These are phyloP conservation scores for Eupithecia subfuscata DNA, from an alignment of 2,888 invertebrate genomes.

Conservation along the genomic window DNA sequence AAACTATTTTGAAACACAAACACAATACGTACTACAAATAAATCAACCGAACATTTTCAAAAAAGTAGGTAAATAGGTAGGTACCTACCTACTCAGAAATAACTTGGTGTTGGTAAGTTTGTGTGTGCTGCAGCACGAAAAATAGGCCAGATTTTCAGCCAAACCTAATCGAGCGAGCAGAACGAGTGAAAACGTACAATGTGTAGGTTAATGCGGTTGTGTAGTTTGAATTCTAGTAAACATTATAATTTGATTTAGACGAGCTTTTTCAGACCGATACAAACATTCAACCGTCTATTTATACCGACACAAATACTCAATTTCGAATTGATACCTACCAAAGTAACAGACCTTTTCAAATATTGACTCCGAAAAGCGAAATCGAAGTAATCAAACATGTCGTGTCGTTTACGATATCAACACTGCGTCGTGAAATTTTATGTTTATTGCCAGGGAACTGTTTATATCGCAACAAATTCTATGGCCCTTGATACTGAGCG, in stretches of 20 bases:
- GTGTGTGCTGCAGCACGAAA: too few relatives aligned
- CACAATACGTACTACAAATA: too few relatives aligned
- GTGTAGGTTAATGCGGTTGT: too few relatives aligned
- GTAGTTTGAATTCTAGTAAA: too few relatives aligned
- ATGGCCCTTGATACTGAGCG: slow-evolving; percentile 11
- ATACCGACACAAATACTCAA: slow-evolving; percentile 3
- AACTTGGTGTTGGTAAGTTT: too few relatives aligned
- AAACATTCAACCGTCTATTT: slow-evolving; percentile 1
- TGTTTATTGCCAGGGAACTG: slow-evolving; percentile 11
- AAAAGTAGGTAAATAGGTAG: too few relatives aligned
- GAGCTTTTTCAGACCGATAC: background rate
- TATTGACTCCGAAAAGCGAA: slow-evolving; percentile 22
- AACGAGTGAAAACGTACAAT: too few relatives aligned
- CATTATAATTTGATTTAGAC: background rate
- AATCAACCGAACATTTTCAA: too few relatives aligned
- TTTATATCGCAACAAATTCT: slow-evolving; percentile 16
- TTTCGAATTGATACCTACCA: slow-evolving; percentile 12
- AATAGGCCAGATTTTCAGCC: too few relatives aligned
- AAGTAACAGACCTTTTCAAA: slow-evolving; percentile 23
- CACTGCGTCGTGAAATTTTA: slow-evolving; percentile 21
- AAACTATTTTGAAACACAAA: too few relatives aligned
- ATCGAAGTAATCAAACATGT: slow-evolving; percentile 29
- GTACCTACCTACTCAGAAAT: too few relatives aligned
- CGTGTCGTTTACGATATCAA: slow-evolving; percentile 24
- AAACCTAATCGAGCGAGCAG: too few relatives aligned